Evolutionary conservation across 1,140 invertebrate genomes (phyloP).

Genomic region (Samia ricini): DNA sequence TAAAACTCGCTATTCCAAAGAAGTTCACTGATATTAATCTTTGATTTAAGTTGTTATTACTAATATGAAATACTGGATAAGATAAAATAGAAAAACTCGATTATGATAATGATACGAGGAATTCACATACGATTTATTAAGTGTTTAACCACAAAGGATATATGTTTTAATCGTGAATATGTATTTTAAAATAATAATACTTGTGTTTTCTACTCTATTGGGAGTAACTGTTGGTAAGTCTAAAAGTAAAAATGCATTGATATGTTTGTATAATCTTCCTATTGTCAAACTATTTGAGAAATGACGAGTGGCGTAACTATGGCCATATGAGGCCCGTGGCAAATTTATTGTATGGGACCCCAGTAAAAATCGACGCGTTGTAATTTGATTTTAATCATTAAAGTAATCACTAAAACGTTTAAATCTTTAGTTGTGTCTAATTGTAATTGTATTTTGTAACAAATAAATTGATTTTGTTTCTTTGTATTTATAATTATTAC

Average conservation of each 20-base stretch:
- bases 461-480: too few relatives aligned
- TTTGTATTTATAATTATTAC: too few relatives aligned
- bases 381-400: too few relatives aligned
- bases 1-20: neutral
- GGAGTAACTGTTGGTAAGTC: constrained; percentile 28
- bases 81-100: neutral
- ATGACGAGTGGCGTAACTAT: too few relatives aligned
- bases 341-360: too few relatives aligned
- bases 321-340: too few relatives aligned
- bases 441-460: too few relatives aligned
- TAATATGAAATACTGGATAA: neutral
- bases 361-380: too few relatives aligned
- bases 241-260: neutral
- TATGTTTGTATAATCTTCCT: neutral
- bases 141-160: constrained; percentile 12
- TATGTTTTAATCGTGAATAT: constrained; percentile 20
- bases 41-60: constrained; percentile 5
- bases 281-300: too few relatives aligned
- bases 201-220: constrained; percentile 25
- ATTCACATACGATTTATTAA: constrained; percentile 1
- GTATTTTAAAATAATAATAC: constrained; percentile 25
- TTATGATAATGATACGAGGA: constrained; percentile 16
- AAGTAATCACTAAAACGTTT: too few relatives aligned
- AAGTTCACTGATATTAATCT: neutral
- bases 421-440: too few relatives aligned